Evolutionary conservation across 2,888 invertebrate species (phyloP).

Genomic region (Eupithecia subfuscata): DNA sequence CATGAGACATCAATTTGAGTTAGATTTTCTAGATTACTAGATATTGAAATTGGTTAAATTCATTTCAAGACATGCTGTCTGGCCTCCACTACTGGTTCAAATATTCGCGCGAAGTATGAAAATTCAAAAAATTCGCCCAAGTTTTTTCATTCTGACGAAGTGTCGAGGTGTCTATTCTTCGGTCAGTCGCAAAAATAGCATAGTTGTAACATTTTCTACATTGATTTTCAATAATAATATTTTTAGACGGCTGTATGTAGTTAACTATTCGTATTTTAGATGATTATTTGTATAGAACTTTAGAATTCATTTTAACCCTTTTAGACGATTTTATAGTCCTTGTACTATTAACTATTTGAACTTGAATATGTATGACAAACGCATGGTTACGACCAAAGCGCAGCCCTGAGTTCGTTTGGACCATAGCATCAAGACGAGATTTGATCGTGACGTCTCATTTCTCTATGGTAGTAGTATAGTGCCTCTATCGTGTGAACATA

Average conservation of each 20-base stretch:
- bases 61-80: background rate
- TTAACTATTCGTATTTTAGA: slow-evolving; percentile 63
- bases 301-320: slow-evolving; percentile 31
- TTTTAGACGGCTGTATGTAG: slow-evolving; percentile 76
- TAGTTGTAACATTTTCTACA: slow-evolving; percentile 49
- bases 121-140: background rate
- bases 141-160: background rate
- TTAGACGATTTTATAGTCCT: slow-evolving; percentile 31
- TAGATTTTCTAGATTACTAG: background rate
- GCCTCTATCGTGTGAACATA: background rate
- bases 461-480: background rate
- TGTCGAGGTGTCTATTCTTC: background rate
- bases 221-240: slow-evolving; percentile 61
- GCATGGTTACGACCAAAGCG: background rate
- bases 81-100: background rate
- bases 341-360: slow-evolving; percentile 15
- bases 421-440: background rate
- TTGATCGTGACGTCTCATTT: background rate
- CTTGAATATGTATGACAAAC: background rate
- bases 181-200: background rate
- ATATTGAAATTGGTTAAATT: background rate
- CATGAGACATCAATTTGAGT: background rate
- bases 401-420: background rate
- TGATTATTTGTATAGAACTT: slow-evolving; percentile 58
- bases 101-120: background rate